phyloP scores from a whole-genome alignment of 2,888 invertebrate genomes.

The Miltochrista miniata region DNA sequence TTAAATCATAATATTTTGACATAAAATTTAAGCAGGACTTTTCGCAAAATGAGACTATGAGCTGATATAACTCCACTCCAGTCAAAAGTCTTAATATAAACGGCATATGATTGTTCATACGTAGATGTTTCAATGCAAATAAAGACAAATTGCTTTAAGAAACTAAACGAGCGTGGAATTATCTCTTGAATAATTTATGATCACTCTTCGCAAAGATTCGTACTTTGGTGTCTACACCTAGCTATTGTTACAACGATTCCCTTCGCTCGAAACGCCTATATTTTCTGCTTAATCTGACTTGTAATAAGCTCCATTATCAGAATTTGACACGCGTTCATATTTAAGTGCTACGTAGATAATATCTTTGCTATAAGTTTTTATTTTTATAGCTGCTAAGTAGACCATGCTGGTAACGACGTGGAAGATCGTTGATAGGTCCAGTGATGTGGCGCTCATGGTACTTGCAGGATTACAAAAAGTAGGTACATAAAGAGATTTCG shows the following conservation, averaged over 20 bases:
- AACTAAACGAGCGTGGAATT: background rate
- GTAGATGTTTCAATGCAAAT: background rate
- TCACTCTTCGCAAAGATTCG: background rate
- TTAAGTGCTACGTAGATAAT: background rate
- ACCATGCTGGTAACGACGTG: no score
- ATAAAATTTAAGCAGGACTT: no score
- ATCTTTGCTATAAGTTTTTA: background rate
- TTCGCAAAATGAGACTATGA: no score
- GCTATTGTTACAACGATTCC: background rate
- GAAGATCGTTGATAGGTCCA: no score
- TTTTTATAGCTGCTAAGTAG: background rate
- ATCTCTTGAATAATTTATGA: background rate
- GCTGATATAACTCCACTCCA: background rate
- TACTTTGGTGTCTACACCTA: background rate
- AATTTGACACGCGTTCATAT: slow-evolving; percentile 20
- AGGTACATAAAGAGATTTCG: no score
- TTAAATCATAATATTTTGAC: no score
- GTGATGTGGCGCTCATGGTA: no score
- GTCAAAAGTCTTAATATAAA: background rate
- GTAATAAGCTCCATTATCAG: slow-evolving; percentile 15
- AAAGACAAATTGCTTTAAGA: background rate
- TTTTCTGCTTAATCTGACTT: slow-evolving; percentile 19
- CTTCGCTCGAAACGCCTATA: slow-evolving; percentile 10
- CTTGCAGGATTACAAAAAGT: no score
- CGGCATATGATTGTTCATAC: background rate